Conservation (phyloP, 2,797 vertebrate genomes). For the Microctenopoma lineatum region DNA sequence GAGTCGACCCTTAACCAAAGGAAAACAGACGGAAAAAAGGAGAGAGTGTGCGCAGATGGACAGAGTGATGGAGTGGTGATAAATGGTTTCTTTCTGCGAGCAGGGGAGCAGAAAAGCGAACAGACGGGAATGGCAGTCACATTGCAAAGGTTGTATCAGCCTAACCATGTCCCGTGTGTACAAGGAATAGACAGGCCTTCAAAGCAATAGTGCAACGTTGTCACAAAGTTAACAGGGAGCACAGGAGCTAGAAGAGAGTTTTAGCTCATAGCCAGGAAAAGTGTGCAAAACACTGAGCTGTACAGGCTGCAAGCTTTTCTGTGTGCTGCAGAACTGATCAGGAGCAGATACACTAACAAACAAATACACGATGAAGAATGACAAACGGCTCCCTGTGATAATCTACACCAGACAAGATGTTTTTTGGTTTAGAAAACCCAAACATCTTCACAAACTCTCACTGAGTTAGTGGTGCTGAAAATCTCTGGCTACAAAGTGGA, state of each 20-base stretch:
- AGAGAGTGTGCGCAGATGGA: conserved; percentile 37
- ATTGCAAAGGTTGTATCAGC: conserved; percentile 16
- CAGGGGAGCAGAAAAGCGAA: conserved; percentile 23
- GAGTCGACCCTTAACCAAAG: conserved; percentile 30
- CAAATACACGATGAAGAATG: not conserved
- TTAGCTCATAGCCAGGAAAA: conserved; percentile 45
- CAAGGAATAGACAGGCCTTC: conserved; percentile 5
- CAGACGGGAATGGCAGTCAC: conserved; percentile 23
- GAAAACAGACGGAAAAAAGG: conserved; percentile 25
- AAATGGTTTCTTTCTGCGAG: conserved; percentile 24
- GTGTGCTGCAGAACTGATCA: conserved; percentile 24
- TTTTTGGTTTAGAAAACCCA: conserved; percentile 14
- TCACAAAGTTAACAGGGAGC: conserved; percentile 33
- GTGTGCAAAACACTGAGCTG: conserved; percentile 40
- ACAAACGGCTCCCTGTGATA: conserved; percentile 11
- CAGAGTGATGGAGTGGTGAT: conserved; percentile 43
- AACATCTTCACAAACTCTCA: conserved; percentile 9
- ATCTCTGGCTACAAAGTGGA: conserved; percentile 54
- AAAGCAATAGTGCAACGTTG: conserved; percentile 16
- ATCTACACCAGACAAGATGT: conserved; percentile 26
- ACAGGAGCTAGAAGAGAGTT: conserved; percentile 1
- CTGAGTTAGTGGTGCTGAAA: conserved; percentile 21
- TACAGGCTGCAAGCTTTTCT: conserved; percentile 28
- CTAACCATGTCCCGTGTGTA: conserved; percentile 1
- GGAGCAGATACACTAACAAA: conserved; percentile 27